phyloP scores from a whole-genome alignment of 2,113 vertebrate species.

The Petrocephalus zakoni region DNA sequence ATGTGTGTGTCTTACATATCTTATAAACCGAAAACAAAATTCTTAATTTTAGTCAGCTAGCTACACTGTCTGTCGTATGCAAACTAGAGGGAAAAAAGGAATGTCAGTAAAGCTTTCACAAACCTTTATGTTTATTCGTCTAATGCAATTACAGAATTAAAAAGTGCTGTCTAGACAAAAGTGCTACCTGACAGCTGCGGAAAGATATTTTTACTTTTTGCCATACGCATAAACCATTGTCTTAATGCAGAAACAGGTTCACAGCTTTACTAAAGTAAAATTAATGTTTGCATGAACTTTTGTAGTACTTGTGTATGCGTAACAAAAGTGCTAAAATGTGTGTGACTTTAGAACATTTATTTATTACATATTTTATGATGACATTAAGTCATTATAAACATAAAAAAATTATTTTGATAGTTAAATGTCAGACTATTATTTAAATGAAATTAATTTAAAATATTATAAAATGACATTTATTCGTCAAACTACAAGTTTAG shows the following conservation, averaged over 20 bases:
- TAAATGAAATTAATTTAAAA: not conserved
- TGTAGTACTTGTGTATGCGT: not conserved
- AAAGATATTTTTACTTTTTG: not conserved
- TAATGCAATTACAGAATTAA: not conserved
- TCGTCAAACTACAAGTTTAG: not conserved
- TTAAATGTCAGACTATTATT: not conserved
- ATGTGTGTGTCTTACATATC: too few species aligned
- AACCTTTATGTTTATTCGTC: not conserved
- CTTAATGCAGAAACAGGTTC: not conserved
- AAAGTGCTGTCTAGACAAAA: not conserved
- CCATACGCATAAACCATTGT: not conserved
- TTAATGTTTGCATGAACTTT: not conserved
- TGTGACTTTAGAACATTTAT: not conserved
- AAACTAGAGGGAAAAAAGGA: not conserved
- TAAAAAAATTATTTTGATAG: not conserved
- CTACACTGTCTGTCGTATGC: too few species aligned
- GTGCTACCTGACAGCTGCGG: not conserved
- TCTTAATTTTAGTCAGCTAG: too few species aligned
- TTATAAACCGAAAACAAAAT: too few species aligned
- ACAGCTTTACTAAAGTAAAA: not conserved
- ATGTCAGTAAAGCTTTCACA: not conserved
- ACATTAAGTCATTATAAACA: not conserved
- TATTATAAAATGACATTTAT: not conserved
- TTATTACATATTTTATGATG: not conserved
- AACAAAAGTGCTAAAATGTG: not conserved